Conservation (phyloP, 2,113 vertebrate species). For the Carassius gibelio region DNA sequence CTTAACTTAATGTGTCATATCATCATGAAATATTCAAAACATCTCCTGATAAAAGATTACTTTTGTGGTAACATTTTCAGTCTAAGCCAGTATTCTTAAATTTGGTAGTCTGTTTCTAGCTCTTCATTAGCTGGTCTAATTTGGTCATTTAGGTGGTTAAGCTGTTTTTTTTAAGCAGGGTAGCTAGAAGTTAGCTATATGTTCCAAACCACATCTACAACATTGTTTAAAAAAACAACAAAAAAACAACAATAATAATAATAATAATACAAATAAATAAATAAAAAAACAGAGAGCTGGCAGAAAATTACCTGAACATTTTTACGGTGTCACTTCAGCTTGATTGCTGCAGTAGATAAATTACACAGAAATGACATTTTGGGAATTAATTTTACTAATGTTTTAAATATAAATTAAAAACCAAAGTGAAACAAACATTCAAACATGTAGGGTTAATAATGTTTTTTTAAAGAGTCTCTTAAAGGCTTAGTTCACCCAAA, state of each 20-base stretch:
- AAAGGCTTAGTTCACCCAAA: not conserved
- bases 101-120: not conserved
- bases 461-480: not conserved
- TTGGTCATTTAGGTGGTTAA: not conserved
- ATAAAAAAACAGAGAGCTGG: no score
- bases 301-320: no score
- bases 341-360: not conserved
- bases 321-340: not conserved
- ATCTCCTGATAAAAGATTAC: not conserved
- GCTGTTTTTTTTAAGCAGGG: not conserved
- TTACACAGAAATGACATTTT: not conserved
- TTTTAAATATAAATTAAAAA: no score
- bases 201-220: no score
- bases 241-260: no score
- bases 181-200: not conserved
- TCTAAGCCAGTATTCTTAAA: not conserved
- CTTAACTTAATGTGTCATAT: slow-evolving; percentile 7
- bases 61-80: not conserved
- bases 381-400: not conserved
- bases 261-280: no score
- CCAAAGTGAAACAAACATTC: no score
- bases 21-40: slow-evolving; percentile 15
- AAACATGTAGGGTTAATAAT: not conserved
- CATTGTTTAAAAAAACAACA: no score
- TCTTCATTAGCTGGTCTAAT: not conserved